phyloP scores from a whole-genome alignment of 2,113 vertebrate genomes.

The Odontesthes bonariensis region DNA sequence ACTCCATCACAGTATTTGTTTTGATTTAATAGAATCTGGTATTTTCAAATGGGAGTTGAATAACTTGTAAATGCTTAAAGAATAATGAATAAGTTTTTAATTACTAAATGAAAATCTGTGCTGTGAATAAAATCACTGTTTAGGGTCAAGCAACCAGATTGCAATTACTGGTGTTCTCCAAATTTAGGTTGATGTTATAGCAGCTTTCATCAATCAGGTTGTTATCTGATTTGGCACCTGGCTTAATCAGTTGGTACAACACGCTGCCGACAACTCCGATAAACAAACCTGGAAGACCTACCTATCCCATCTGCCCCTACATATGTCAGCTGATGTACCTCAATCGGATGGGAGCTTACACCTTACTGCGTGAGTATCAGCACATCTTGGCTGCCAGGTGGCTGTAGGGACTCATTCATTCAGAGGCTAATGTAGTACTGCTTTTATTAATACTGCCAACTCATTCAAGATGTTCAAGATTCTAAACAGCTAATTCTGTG shows the following conservation, averaged over 20 bases:
- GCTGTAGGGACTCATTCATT: slow-evolving; percentile 46
- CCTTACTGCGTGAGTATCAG: slow-evolving; percentile 63
- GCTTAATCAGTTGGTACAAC: slow-evolving; percentile 74
- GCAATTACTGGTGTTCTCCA: slow-evolving; percentile 25
- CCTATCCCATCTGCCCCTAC: slow-evolving; percentile 77
- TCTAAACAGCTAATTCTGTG: not conserved
- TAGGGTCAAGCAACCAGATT: slow-evolving; percentile 28
- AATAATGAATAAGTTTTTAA: not conserved
- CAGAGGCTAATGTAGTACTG: slow-evolving; percentile 24
- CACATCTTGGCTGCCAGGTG: slow-evolving; percentile 63
- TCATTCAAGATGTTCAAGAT: slow-evolving; percentile 29
- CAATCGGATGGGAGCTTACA: slow-evolving; percentile 58
- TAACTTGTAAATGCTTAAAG: slow-evolving; percentile 8
- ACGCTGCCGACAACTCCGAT: slow-evolving; percentile 70
- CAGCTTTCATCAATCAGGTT: slow-evolving; percentile 73
- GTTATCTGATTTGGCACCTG: slow-evolving; percentile 73
- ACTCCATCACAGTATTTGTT: slow-evolving; percentile 1
- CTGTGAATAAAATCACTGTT: slow-evolving; percentile 13
- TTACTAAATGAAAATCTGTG: not conserved
- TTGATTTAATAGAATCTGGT: slow-evolving; percentile 18
- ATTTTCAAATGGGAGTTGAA: not conserved
- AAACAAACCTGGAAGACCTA: slow-evolving; percentile 76
- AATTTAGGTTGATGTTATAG: slow-evolving; percentile 54
- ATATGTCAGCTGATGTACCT: slow-evolving; percentile 77
- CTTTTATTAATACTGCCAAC: slow-evolving; percentile 29